Evolutionary conservation across 2,888 invertebrate genomes (phyloP), one percentile per base, ranked within the genome.

Genomic region (Calameuta idolon): DNA sequence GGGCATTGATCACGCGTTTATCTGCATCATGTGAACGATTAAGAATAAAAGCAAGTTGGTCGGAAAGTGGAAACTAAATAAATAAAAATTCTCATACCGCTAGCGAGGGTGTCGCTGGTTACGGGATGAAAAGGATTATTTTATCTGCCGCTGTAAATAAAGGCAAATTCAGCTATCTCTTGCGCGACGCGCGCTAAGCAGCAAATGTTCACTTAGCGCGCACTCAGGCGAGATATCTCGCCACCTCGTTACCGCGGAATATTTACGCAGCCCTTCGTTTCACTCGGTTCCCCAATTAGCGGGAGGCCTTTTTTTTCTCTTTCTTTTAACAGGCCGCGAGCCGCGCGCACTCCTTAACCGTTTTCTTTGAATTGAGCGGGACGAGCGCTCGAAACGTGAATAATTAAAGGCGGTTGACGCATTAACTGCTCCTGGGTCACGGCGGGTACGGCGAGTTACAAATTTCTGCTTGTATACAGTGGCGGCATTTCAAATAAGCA

Each of bases 221-320:
- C 71, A 71, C 34, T 30, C 71, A 23, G 12, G 71, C 71, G 71
- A 71, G 30, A 33, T 71, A 71, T 71, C 71, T 71, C n/a, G 37
- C 23, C 69, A 74, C 40, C 75, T 80, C 80, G 77, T 82, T 81
- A 81, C 79, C 80, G 77, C 81, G 71, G 78, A 74, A 81, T 76
- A 69, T 71, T 80, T 74, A 55, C 34, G 69, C 55, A 73, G 35
- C 73, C 74, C 74, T 74, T 71, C 69, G 74, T 76, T 74, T 79
- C 78, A 79, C 40, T 69, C 73, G 73, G 69, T n/a, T 9, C n/a
- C 40, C 35, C 73, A 76, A 69, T 74, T 33, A 55, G 12, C 30
- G 34, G 30, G 34, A 34, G 68, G 15, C 33, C 11, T 68, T 35
- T 77, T 77, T 74, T 30, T 23, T 12, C 9, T 30, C 30, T 71